These are phyloP conservation scores for Altica lythri DNA, from an alignment of 2,888 invertebrate species.

Conservation along the genomic window DNA sequence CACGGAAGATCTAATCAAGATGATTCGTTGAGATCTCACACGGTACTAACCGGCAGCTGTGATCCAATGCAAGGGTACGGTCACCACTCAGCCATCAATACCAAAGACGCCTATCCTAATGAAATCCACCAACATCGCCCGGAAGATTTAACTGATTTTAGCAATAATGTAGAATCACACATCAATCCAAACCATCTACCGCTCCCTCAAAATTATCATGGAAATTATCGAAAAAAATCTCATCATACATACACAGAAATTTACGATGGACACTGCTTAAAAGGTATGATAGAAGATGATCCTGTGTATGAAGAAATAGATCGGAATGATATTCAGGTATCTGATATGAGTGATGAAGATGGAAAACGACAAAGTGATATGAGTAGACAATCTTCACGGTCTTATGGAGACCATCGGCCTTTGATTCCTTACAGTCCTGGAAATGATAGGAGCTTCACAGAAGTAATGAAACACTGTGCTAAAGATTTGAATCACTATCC, in stretches of 20 bases:
- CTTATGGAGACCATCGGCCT: constrained; percentile 81
- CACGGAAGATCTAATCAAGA: constrained; percentile 69
- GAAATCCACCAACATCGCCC: constrained; percentile 54
- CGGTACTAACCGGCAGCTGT: constrained; percentile 52
- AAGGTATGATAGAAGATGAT: constrained; percentile 68
- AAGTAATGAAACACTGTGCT: constrained; percentile 44
- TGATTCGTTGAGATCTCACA: constrained; percentile 68
- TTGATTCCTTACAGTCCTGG: constrained; percentile 77
- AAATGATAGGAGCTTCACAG: constrained; percentile 60
- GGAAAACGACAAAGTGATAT: constrained; percentile 73
- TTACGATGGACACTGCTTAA: constrained; percentile 60
- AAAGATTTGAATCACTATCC: constrained; percentile 57
- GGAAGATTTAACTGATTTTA: constrained; percentile 49
- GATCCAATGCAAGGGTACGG: constrained; percentile 55
- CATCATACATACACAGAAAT: constrained; percentile 84
- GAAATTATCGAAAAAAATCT: constrained; percentile 54
- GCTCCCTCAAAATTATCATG: constrained; percentile 47
- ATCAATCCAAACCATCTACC: constrained; percentile 49
- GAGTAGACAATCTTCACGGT: constrained; percentile 73
- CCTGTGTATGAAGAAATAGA: constrained; percentile 85
- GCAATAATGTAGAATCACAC: constrained; percentile 45
- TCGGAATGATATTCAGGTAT: constrained; percentile 71
- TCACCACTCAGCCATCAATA: constrained; percentile 59
- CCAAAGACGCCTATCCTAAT: constrained; percentile 60
- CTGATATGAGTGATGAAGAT: constrained; percentile 81